A percentile compares a stretch with the other conserved stretches of the same genome.
Evolutionary conservation across 37 sponge, comb jelly and placozoan species (phyloP).

Genomic region (Crambe crambe): DNA sequence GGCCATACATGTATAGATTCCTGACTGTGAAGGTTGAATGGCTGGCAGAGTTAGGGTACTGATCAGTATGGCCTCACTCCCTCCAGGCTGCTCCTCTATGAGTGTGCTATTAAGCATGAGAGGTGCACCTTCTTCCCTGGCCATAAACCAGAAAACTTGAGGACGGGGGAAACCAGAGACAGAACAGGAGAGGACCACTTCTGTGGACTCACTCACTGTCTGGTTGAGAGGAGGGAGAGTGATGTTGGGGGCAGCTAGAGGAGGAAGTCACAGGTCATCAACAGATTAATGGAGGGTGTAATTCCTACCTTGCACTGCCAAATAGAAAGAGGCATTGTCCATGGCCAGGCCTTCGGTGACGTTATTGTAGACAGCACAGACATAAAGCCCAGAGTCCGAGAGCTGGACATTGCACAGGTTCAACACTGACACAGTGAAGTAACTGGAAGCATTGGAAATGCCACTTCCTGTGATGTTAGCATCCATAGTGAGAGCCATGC

Average conservation of each 20-base stretch:
- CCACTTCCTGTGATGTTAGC: not conserved
- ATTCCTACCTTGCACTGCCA: slow-evolving; percentile 3
- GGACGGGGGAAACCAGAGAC: not conserved
- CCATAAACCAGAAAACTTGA: not conserved
- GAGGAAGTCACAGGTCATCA: not conserved
- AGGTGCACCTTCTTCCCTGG: not conserved
- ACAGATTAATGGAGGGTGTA: not conserved
- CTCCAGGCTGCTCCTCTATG: not conserved
- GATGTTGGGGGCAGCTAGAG: not conserved
- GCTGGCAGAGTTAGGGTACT: not conserved
- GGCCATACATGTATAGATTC: not conserved
- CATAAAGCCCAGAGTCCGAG: slow-evolving; percentile 18
- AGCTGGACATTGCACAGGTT: slow-evolving; percentile 3
- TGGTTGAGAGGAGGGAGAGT: not conserved
- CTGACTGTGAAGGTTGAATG: not conserved
- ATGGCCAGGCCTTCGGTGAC: not conserved
- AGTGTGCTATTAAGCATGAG: not conserved
- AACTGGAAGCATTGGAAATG: not conserved
- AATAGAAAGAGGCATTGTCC: not conserved
- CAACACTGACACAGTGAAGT: not conserved
- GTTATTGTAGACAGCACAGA: slow-evolving; percentile 17
- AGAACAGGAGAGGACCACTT: not conserved
- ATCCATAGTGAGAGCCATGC: slow-evolving; percentile 3
- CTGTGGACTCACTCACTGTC: not conserved
- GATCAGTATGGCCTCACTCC: not conserved